phyloP scores from a whole-genome alignment of 2,113 vertebrate genomes.

The Onychostoma macrolepis region DNA sequence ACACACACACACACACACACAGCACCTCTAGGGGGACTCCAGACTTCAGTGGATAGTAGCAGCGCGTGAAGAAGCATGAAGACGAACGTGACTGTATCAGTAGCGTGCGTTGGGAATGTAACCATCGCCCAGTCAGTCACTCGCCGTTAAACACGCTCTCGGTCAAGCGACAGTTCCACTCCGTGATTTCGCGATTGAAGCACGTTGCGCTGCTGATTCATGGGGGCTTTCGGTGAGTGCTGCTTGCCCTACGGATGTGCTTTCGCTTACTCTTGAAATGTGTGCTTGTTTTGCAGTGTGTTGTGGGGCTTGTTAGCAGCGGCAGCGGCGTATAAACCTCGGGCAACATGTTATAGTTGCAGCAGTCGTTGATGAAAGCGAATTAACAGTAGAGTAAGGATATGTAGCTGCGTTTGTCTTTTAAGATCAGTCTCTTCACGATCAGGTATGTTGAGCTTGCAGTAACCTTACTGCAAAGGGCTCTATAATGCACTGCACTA shows the following conservation, averaged over 20 bases:
- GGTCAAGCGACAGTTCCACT: background rate
- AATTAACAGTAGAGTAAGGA: background rate
- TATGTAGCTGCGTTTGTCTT: background rate
- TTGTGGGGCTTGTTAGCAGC: conserved; percentile 18
- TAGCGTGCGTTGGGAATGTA: conserved; percentile 14
- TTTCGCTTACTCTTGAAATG: conserved; percentile 30
- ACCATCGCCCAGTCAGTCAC: conserved; percentile 38
- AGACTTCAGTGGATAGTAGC: conserved; percentile 43
- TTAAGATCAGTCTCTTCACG: background rate
- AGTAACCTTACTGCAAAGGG: background rate
- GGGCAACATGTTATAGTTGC: conserved; percentile 16
- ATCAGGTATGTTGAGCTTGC: background rate
- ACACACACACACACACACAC: conserved; percentile 16
- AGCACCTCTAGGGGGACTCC: conserved; percentile 69
- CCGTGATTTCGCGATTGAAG: conserved; percentile 22
- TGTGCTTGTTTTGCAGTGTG: conserved; percentile 24
- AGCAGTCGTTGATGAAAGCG: background rate
- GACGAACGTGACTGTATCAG: conserved; percentile 48
- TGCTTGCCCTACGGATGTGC: background rate
- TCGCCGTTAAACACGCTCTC: background rate
- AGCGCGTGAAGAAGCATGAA: conserved; percentile 18
- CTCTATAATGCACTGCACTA: background rate
- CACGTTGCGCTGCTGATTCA: conserved; percentile 31
- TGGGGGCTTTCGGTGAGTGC: conserved; percentile 38
- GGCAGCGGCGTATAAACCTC: background rate